Evolutionary conservation across 35 echinoderm and acorn worm genomes (phyloP).

Genomic region (Apostichopus parvimensis): DNA sequence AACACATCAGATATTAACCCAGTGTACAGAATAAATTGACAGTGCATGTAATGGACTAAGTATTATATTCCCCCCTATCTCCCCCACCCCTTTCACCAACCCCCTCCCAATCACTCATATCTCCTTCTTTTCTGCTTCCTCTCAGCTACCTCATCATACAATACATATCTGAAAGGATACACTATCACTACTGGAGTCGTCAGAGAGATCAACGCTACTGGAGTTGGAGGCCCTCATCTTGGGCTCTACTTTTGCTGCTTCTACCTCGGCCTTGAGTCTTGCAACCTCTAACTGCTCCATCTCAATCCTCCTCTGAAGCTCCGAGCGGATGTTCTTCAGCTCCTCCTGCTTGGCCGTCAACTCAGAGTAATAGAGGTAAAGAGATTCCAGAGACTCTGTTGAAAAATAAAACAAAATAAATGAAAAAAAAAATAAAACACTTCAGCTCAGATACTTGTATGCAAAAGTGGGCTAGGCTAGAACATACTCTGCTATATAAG

Average conservation of each 20-base stretch:
- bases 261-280: constrained; percentile 68
- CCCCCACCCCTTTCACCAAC: too few species aligned
- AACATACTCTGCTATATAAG: too few species aligned
- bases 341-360: constrained; percentile 84
- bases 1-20: too few species aligned
- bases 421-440: neutral
- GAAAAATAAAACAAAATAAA: too few species aligned
- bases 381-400: constrained; percentile 74
- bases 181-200: constrained; percentile 83
- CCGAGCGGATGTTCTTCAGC: constrained; percentile 63
- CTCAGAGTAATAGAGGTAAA: constrained; percentile 80
- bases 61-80: too few species aligned
- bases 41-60: too few species aligned
- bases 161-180: constrained; percentile 77
- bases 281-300: constrained; percentile 79
- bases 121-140: too few species aligned
- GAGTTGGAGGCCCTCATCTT: constrained; percentile 48
- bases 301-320: constrained; percentile 88
- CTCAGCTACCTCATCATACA: too few species aligned
- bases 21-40: too few species aligned
- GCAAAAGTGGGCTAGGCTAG: too few species aligned
- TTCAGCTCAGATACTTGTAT: too few species aligned
- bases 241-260: constrained; percentile 53
- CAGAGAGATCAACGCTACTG: constrained; percentile 66
- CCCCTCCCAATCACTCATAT: too few species aligned